phyloP scores from a whole-genome alignment of 2,797 vertebrate species.

The Lepus oiostolus region DNA sequence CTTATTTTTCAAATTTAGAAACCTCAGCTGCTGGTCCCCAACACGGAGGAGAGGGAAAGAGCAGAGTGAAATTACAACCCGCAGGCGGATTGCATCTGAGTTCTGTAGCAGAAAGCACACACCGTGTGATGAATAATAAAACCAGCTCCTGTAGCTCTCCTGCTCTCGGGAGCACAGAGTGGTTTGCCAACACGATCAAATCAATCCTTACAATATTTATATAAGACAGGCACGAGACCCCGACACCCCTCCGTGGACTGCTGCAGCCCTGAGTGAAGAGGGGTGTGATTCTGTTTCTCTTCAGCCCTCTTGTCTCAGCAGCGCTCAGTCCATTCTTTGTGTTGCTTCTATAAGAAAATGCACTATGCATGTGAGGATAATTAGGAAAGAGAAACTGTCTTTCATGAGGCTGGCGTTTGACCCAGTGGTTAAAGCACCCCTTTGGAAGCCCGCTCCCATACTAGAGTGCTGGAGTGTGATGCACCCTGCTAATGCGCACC shows the following conservation, averaged over 20 bases:
- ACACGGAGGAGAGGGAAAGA: not conserved
- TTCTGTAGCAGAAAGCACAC: constrained; percentile 20
- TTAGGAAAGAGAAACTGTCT: not conserved
- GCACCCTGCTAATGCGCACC: no score
- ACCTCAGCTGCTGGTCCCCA: constrained; percentile 3
- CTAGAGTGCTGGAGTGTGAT: no score
- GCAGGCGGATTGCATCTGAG: constrained; percentile 39
- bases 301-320: no score
- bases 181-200: constrained; percentile 42
- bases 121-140: constrained; percentile 69
- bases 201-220: constrained; percentile 24
- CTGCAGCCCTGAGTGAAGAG: rapidly evolving
- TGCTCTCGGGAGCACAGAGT: constrained; percentile 14
- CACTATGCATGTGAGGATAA: not conserved
- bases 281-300: not conserved
- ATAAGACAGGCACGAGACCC: not conserved
- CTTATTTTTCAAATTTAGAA: constrained; percentile 56
- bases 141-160: constrained; percentile 9
- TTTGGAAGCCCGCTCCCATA: no score
- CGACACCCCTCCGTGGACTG: not conserved
- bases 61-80: constrained; percentile 56
- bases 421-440: no score
- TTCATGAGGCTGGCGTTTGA: no score
- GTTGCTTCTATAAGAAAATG: constrained; percentile 1
- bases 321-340: not conserved